These are phyloP conservation scores for Otolemur crassicaudatus DNA, from an alignment of 2,797 vertebrate genomes.

Conservation along the genomic window DNA sequence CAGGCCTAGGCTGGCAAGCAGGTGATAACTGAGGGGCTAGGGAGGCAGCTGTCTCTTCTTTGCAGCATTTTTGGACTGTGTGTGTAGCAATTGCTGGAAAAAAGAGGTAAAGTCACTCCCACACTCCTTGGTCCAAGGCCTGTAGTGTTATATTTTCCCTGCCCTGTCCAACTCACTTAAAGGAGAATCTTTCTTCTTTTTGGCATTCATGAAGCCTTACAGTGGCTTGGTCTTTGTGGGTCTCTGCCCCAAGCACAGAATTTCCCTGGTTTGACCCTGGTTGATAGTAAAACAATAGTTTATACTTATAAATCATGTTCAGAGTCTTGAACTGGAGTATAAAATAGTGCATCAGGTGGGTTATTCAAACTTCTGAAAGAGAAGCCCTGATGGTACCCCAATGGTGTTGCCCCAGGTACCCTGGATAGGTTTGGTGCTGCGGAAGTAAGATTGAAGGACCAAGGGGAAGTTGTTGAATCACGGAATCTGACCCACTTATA, in stretches of 20 bases:
- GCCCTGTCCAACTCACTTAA: neutral
- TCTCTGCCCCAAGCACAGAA: neutral
- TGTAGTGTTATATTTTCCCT: neutral
- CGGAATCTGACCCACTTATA: constrained; percentile 38
- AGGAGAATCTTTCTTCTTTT: neutral
- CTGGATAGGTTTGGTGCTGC: neutral
- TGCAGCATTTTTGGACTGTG: neutral
- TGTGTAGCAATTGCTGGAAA: neutral
- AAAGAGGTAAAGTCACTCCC: neutral
- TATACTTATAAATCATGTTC: neutral
- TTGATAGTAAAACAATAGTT: neutral
- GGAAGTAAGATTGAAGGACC: constrained; percentile 31
- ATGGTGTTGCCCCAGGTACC: neutral
- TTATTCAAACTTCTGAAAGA: neutral
- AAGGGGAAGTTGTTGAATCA: neutral
- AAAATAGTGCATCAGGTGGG: neutral
- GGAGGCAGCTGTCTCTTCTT: constrained; percentile 62
- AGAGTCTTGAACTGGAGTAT: neutral
- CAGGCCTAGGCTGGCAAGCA: constrained; percentile 46
- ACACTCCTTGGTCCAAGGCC: neutral
- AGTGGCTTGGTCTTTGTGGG: neutral
- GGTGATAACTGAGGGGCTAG: neutral
- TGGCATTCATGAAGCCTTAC: neutral
- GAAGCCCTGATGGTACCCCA: neutral
- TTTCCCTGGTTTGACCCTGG: neutral